A percentile compares a stretch with the other conserved stretches of the same genome.
phyloP scores from a whole-genome alignment of 2,113 vertebrate genomes.

The Epinephelus cyanopodus region DNA sequence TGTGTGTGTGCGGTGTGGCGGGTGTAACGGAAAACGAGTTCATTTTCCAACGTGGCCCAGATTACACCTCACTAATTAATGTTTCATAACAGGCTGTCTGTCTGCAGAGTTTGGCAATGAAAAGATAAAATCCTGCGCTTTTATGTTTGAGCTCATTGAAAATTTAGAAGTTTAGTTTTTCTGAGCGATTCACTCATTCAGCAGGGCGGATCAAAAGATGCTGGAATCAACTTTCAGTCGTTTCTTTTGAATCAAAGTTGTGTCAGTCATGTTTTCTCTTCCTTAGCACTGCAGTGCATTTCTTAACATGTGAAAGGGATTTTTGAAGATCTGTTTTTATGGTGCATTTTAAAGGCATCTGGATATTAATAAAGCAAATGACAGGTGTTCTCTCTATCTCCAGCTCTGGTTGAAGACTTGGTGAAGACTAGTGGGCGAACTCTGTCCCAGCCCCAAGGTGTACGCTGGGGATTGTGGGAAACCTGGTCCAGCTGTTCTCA shows the following conservation, averaged over 20 bases:
- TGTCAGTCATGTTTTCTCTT: background rate
- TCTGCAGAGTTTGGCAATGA: conserved; percentile 16
- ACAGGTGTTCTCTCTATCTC: background rate
- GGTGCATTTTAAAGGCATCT: background rate
- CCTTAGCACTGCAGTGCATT: background rate
- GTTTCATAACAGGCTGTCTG: conserved; percentile 40
- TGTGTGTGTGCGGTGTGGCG: background rate
- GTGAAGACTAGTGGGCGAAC: conserved; percentile 82
- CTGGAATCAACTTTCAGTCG: background rate
- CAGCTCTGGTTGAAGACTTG: conserved; percentile 93
- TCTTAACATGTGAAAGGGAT: background rate
- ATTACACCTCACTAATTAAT: conserved; percentile 38
- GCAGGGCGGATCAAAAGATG: background rate
- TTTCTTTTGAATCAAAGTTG: background rate
- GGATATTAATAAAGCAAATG: background rate
- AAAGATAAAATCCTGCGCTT: background rate
- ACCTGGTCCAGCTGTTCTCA: conserved; percentile 94
- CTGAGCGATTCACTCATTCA: background rate
- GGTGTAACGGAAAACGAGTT: conserved; percentile 18
- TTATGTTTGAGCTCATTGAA: background rate
- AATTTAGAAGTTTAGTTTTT: background rate
- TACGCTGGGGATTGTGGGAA: conserved; percentile 93
- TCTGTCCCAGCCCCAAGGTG: conserved; percentile 84
- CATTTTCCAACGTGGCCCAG: conserved; percentile 24
- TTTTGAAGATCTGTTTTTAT: background rate